Evolutionary conservation across 2,888 invertebrate species (phyloP), one percentile per base, ranked within the genome.

Genomic region (Philopedon plagiatum): DNA sequence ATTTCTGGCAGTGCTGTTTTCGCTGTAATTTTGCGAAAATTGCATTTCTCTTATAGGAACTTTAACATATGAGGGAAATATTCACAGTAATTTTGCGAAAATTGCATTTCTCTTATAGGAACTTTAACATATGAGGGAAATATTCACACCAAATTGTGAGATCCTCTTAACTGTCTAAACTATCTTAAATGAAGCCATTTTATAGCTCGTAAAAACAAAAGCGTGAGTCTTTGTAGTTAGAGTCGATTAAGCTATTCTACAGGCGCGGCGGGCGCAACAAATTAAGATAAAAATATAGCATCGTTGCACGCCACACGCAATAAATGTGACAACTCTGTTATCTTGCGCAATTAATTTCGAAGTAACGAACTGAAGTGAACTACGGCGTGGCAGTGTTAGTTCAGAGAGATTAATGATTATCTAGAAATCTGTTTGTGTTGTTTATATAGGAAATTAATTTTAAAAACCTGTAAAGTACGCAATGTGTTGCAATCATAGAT

Each of bases 261-360:
- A 23, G 64, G 64, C 44, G 61, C 39, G 44, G 61, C 44, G 62
- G 39, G 21, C 39, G 65, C 54, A 63, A 57, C 69, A 69, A 69
- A 69, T 69, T 69, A 69, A 69, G 69, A 63, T 69, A 63, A 69
- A 69, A 69, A 63, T 63, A 69, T 44, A 57, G 34, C 69, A 32
- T 44, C 34, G 32, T 32, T 41, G 57, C 62, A 69, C 69, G 65
- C 39, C 13, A 56, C 51, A 39, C 62, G 44, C 57, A 57, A 56
- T 57, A 63, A 69, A 57, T 69, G 69, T 69, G 69, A 62, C 62
- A 62, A 54, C 56, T 54, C 37, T 56, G 61, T 69, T 63, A 61
- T 54, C 68, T 51, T 26, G 67, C 29, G 15, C 67, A 39, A 67
- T 67, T 67, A 67, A 69, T 62, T 69, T 34, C 37, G 67, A 34